Evolutionary conservation across 2,113 vertebrate species (phyloP).

Genomic region (Petrocephalus zakoni): DNA sequence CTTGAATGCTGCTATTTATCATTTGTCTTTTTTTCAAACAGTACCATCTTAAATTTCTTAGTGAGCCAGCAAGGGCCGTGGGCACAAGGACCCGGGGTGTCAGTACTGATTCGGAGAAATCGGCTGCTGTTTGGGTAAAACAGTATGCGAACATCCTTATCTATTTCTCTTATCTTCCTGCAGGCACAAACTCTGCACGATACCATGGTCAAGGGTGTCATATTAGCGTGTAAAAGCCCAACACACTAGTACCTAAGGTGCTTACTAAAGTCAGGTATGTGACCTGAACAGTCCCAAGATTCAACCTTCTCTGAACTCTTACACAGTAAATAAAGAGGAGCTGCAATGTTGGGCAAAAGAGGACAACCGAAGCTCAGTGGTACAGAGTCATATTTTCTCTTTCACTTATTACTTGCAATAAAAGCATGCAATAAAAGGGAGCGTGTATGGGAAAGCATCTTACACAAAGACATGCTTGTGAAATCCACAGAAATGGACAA

Average conservation of each 20-base stretch:
- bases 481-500: not conserved
- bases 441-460: not conserved
- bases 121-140: not conserved
- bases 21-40: not conserved
- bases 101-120: not conserved
- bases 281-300: not conserved
- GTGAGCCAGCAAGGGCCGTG: not conserved
- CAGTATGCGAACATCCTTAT: not conserved
- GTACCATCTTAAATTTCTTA: not conserved
- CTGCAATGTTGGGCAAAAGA: not conserved
- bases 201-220: not conserved
- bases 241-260: not conserved
- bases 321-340: not conserved
- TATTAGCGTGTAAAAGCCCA: not conserved
- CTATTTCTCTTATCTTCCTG: not conserved
- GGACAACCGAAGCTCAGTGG: not conserved
- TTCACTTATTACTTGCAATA: constrained; percentile 12
- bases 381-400: not conserved
- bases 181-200: not conserved
- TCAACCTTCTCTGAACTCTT: not conserved
- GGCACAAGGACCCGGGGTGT: not conserved
- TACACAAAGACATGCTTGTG: not conserved
- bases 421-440: not conserved
- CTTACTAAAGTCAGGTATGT: not conserved
- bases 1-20: too few species aligned